These are phyloP conservation scores for Ormia ochracea DNA, from an alignment of 2,888 invertebrate genomes.

Conservation along the genomic window DNA sequence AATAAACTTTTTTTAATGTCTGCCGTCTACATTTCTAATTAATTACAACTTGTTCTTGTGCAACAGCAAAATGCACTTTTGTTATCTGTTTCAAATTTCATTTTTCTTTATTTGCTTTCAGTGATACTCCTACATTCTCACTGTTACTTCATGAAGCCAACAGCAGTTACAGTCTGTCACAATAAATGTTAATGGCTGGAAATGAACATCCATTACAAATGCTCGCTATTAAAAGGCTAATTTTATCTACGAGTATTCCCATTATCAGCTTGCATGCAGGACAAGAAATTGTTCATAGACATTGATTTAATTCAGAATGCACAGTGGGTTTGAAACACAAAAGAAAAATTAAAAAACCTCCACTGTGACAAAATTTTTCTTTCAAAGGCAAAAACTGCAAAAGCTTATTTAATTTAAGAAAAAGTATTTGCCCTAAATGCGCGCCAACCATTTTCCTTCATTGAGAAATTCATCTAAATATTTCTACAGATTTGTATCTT, in stretches of 20 bases:
- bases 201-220: constrained; percentile 16
- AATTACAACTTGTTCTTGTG: constrained; percentile 9
- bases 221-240: background rate
- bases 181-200: constrained; percentile 28
- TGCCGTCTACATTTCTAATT: background rate
- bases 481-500: too few relatives aligned
- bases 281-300: background rate
- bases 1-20: background rate
- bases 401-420: too few relatives aligned
- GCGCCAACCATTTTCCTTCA: too few relatives aligned
- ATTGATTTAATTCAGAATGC: background rate
- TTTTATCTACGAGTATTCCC: background rate
- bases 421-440: too few relatives aligned
- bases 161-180: background rate
- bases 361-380: too few relatives aligned
- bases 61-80: background rate
- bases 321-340: background rate
- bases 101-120: background rate
- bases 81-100: constrained; percentile 9
- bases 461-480: too few relatives aligned
- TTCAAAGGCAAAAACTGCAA: too few relatives aligned
- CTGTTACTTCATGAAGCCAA: background rate
- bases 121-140: background rate
- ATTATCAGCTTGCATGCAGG: background rate
- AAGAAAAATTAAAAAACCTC: too few relatives aligned